phyloP scores from a whole-genome alignment of 2,113 vertebrate genomes.

The Triplophysa dalaica region DNA sequence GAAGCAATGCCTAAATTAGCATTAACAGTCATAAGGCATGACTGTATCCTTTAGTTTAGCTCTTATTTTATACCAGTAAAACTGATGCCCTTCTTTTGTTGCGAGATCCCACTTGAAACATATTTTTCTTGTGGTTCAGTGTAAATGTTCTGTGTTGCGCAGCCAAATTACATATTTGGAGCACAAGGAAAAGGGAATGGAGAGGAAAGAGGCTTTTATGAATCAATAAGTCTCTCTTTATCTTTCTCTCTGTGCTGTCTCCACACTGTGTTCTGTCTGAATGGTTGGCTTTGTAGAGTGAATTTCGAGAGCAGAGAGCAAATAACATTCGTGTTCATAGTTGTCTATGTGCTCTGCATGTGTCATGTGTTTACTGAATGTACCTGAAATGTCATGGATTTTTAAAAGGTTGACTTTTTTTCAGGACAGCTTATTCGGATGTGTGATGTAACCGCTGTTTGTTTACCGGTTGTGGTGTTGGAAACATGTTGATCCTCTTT shows the following conservation, averaged over 20 bases:
- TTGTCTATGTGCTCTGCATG: background rate
- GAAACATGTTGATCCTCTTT: conserved; percentile 28
- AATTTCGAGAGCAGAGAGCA: conserved; percentile 2
- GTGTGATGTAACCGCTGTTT: background rate
- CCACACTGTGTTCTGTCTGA: background rate
- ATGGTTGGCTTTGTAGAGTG: background rate
- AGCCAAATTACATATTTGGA: conserved; percentile 10
- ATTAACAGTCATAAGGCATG: background rate
- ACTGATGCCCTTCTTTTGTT: background rate
- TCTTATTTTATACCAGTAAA: background rate
- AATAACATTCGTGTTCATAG: background rate
- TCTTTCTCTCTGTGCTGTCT: background rate
- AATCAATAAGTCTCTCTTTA: background rate
- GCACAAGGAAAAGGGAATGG: background rate
- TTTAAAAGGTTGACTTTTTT: background rate
- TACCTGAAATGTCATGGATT: background rate
- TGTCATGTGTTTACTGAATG: background rate
- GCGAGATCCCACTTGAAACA: background rate
- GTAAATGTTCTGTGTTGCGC: background rate
- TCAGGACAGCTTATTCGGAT: background rate
- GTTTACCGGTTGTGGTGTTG: background rate
- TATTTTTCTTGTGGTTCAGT: background rate
- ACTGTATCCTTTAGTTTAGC: background rate
- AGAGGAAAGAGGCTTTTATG: background rate
- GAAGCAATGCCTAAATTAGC: too few relatives aligned